A percentile compares a stretch with the other conserved stretches of the same genome.
Conservation (phyloP, 1,140 invertebrate genomes). For the Tetraneura akinire region DNA sequence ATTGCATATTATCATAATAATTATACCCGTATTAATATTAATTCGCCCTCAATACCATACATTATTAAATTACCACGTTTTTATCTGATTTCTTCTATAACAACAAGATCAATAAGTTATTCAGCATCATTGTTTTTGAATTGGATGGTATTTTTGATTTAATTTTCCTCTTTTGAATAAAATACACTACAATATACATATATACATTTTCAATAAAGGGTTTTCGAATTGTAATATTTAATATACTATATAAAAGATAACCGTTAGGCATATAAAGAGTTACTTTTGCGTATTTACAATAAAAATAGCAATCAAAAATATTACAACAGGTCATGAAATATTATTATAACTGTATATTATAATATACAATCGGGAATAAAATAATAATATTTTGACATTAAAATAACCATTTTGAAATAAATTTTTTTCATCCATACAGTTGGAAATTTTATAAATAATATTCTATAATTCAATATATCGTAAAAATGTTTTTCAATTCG, state of each 20-base stretch:
- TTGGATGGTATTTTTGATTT: neutral
- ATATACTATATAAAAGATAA: neutral
- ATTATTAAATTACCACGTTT: neutral
- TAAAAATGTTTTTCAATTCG: no score
- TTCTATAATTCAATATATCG: no score
- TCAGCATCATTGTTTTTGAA: neutral
- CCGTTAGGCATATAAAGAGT: neutral
- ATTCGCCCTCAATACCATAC: neutral
- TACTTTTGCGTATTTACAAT: neutral
- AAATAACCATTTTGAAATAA: neutral
- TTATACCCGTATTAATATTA: neutral
- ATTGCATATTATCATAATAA: neutral
- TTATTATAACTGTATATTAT: neutral
- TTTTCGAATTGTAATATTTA: constrained; percentile 17
- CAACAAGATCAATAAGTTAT: neutral
- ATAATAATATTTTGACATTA: constrained; percentile 5
- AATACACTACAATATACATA: no score
- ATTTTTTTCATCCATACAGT: neutral
- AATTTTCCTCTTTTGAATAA: constrained; percentile 24
- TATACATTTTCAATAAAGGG: constrained; percentile 16
- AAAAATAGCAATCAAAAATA: constrained; percentile 16
- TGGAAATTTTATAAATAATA: neutral
- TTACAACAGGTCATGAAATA: neutral
- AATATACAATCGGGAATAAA: neutral
- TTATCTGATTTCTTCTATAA: neutral